Base-by-base conservation (phyloP, 1,140 invertebrate species). In the Drosophila bocqueti region DNA sequence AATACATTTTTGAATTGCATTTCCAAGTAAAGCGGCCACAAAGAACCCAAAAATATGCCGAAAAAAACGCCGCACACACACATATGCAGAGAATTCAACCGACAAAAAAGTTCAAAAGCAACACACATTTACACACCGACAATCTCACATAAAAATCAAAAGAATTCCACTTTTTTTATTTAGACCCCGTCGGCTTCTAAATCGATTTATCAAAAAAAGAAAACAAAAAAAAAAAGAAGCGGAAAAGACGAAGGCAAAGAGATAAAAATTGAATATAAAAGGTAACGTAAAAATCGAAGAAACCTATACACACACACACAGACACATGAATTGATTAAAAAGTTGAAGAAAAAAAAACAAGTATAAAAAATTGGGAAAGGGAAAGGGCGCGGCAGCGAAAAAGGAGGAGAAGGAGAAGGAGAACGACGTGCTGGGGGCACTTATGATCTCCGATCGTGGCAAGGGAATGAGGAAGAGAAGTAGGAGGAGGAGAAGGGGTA, bases 261-360 rank as follows among this genome's bases (percentile, higher is more conserved):
- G 84, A 87, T 89, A 87, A 87, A 87, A 87, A 87, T 87, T 87
- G 77, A 87, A 87, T 73, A 73, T 72, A 82, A 83, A 87, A 87
- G 84, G 84, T 87, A 87, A 87, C 83, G 83, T 83, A 81, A 89
- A 87, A 87, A 87, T 84, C 84, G 84, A 89, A 84, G 55, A 87
- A 71, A 89, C 68, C 81, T 67, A 89, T 89, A 86, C 71, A 85
- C 83, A 86, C 83, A 85, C 79, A 85, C 82, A 69, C 81, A 63
- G 45, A 36, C 58, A 54, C 38, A 59, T 84, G 84, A 87, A 87
- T 89, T 87, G 84, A 87, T 87, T 87, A 84, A 87, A 87, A 87
- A 89, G 83, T 87, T 87, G 83, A 82, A 18, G 15, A 11, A 79
- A 76, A 76, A 57, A 79, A 69, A 83, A 63, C 26, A 67, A 43